These are phyloP conservation scores for Philonicus albiceps DNA, from an alignment of 2,888 invertebrate genomes.

Conservation along the genomic window DNA sequence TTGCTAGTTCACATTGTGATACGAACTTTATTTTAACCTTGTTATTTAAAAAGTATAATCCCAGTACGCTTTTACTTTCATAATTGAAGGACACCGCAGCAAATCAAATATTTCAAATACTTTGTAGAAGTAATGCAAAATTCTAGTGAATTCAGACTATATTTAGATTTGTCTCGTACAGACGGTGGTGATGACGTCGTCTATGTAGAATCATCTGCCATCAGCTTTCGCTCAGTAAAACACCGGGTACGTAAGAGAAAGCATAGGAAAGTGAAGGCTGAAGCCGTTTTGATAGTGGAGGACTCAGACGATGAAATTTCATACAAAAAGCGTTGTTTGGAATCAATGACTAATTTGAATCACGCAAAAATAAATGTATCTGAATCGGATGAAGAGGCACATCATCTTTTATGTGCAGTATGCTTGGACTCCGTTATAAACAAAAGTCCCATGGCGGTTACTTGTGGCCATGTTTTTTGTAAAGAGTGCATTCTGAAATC, in stretches of 20 bases:
- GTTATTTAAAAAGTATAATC: neutral
- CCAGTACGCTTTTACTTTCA: neutral
- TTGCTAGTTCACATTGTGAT: no score
- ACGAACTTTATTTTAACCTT: neutral
- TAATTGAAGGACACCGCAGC: neutral
- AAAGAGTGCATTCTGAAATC: neutral
- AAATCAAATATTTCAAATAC: neutral
- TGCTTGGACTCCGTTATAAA: neutral
- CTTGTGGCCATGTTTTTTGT: conserved; percentile 1
- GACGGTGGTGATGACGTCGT: neutral
- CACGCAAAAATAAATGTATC: neutral
- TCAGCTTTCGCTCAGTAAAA: neutral
- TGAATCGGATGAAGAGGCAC: neutral
- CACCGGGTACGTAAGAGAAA: neutral
- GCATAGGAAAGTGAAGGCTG: neutral
- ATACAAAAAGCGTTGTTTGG: neutral
- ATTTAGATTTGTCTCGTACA: neutral
- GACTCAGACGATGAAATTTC: neutral
- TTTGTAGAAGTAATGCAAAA: neutral
- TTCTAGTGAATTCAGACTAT: neutral
- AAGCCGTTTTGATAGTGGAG: neutral
- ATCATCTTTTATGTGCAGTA: neutral
- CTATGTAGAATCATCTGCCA: neutral
- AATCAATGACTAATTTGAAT: neutral
- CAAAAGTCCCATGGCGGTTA: neutral